phyloP scores from a whole-genome alignment of 2,113 vertebrate genomes.

The Ondatra zibethicus region DNA sequence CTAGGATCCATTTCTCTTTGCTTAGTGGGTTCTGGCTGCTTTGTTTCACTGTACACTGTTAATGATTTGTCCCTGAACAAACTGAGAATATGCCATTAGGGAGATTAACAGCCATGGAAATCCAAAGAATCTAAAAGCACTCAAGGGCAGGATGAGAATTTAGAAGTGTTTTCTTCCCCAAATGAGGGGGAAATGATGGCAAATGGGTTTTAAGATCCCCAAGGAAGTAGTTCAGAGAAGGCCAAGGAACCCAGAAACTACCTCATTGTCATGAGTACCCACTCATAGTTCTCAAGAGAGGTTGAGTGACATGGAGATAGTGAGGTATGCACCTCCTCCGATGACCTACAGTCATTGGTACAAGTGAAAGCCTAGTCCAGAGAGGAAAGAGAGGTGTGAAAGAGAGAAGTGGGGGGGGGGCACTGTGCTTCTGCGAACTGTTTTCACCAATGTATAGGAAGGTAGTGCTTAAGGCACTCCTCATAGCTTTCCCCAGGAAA shows the following conservation, averaged over 20 bases:
- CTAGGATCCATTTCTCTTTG: slow-evolving; percentile 1
- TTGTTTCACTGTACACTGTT: slow-evolving; percentile 32
- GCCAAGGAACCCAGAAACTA: background rate
- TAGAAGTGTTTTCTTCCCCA: background rate
- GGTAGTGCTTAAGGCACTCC: slow-evolving; percentile 79
- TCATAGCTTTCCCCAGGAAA: slow-evolving; percentile 86
- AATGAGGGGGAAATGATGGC: slow-evolving; percentile 37
- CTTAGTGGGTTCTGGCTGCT: slow-evolving; percentile 4
- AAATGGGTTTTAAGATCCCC: slow-evolving; percentile 48
- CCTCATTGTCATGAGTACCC: background rate
- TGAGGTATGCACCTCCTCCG: background rate
- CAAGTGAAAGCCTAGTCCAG: slow-evolving; percentile 14
- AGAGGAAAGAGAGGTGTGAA: background rate
- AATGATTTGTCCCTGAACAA: slow-evolving; percentile 60
- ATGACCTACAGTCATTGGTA: slow-evolving; percentile 4
- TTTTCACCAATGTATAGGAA: slow-evolving; percentile 79
- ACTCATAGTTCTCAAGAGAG: background rate
- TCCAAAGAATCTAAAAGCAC: slow-evolving; percentile 43
- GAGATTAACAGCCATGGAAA: slow-evolving; percentile 31
- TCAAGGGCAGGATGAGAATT: background rate
- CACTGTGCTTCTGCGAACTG: slow-evolving; percentile 69
- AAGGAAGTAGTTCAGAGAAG: background rate
- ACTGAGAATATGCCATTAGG: slow-evolving; percentile 51
- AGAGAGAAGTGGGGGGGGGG: background rate
- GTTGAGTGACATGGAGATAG: background rate